Percentiles rank a stretch among this genome's conserved stretches.
These are phyloP conservation scores for Chaetodon trifasciatus DNA, from an alignment of 2,797 vertebrate genomes.

Conservation along the genomic window DNA sequence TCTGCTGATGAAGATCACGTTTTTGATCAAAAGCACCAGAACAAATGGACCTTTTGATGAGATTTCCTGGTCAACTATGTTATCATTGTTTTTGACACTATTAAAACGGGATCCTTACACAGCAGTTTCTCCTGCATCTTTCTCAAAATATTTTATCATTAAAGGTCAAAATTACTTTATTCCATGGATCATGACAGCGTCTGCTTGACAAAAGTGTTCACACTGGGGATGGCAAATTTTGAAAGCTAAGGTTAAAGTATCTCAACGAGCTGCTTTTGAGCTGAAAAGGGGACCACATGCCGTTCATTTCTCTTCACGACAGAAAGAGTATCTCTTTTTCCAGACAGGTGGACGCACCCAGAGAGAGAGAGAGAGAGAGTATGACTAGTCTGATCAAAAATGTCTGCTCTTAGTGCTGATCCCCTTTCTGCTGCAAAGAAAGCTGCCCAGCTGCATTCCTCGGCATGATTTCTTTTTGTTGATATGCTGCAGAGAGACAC, in stretches of 20 bases:
- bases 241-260: neutral
- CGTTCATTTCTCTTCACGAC: neutral
- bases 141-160: neutral
- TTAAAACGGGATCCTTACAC: neutral
- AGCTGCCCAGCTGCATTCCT: conserved; percentile 80
- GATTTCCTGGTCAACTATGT: neutral
- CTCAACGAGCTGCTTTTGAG: neutral
- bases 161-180: neutral
- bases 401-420: conserved; percentile 45
- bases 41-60: neutral
- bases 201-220: neutral
- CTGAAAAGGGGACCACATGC: neutral
- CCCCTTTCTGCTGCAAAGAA: conserved; percentile 42
- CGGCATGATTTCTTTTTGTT: conserved; percentile 47
- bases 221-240: neutral
- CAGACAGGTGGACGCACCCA: conserved; percentile 62
- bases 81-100: neutral
- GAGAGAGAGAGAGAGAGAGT: conserved; percentile 18
- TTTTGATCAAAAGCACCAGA: neutral
- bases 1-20: no score
- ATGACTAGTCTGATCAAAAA: conserved; percentile 66
- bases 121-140: neutral
- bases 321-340: conserved; percentile 40
- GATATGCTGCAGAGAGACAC: conserved; percentile 53
- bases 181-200: neutral